Conservation (phyloP, 2,113 vertebrate species). For the Chascanopsetta lugubris region DNA sequence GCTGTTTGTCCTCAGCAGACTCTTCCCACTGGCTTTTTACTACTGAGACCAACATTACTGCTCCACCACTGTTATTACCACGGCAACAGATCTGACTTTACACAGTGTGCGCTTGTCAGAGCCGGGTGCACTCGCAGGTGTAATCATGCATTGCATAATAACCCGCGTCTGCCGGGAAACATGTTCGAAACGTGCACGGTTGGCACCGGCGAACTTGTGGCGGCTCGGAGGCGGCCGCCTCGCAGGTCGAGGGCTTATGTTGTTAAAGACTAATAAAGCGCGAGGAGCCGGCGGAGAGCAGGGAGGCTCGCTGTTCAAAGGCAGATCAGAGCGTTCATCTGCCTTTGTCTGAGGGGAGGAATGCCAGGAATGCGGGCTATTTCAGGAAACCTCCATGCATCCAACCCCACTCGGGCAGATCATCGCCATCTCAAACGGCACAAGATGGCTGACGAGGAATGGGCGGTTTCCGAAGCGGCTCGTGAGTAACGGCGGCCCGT, state of each 20-base stretch:
- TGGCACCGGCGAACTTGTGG: conserved; percentile 25
- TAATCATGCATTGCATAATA: conserved; percentile 19
- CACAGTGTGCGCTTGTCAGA: conserved; percentile 1
- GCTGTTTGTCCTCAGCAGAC: conserved; percentile 43
- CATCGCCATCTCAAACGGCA: conserved; percentile 35
- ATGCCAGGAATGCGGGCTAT: conserved; percentile 78
- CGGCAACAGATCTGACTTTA: conserved; percentile 35
- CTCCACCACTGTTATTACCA: conserved; percentile 49
- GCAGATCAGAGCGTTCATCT: conserved; percentile 69
- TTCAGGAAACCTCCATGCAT: conserved; percentile 66
- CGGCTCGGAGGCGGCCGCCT: conserved; percentile 45
- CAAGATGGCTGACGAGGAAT: conserved; percentile 66
- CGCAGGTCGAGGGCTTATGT: conserved; percentile 62
- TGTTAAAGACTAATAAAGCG: conserved; percentile 71
- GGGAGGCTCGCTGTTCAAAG: conserved; percentile 67
- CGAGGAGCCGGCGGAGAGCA: conserved; percentile 62
- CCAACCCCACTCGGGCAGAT: conserved; percentile 52
- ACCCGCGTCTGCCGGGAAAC: conserved; percentile 24
- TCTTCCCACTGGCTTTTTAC: conserved; percentile 44
- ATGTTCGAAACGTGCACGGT: conserved; percentile 8
- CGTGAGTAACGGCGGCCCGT: conserved; percentile 42
- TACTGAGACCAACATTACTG: conserved; percentile 42
- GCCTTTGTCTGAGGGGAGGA: conserved; percentile 73
- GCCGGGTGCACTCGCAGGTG: background rate
- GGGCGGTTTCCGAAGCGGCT: conserved; percentile 42